Evolutionary conservation across 2,797 vertebrate genomes (phyloP).

Genomic region (Pangasius djambal): DNA sequence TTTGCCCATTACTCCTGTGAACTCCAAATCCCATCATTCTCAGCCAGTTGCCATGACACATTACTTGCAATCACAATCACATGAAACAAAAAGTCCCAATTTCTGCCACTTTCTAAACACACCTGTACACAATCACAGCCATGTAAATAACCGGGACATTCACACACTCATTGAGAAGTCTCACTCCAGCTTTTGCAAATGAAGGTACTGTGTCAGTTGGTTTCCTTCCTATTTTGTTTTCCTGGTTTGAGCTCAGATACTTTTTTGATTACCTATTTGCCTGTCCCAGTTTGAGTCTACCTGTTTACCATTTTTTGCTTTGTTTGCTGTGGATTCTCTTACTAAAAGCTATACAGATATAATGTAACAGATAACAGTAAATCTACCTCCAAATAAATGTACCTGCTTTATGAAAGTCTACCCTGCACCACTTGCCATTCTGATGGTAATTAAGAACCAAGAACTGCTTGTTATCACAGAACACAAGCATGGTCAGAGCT

Average conservation of each 20-base stretch:
- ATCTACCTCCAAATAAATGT: not conserved
- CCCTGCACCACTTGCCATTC: not conserved
- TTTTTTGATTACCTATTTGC: not conserved
- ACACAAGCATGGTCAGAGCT: not conserved
- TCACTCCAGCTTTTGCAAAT: not conserved
- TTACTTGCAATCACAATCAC: not conserved
- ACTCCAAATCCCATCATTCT: not conserved
- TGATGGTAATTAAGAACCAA: not conserved
- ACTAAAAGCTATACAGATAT: not conserved
- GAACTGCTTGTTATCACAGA: not conserved
- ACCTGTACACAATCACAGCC: not conserved
- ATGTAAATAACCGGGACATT: not conserved
- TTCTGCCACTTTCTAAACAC: not conserved
- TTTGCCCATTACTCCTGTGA: not conserved
- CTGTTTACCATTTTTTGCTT: not conserved
- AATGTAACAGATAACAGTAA: not conserved
- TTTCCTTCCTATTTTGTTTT: not conserved
- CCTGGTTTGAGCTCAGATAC: not conserved
- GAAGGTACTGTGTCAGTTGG: not conserved
- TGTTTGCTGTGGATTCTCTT: not conserved
- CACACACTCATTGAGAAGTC: not conserved
- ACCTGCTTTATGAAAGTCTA: not conserved
- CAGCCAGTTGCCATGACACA: not conserved
- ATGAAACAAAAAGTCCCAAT: not conserved
- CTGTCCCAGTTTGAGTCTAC: not conserved